phyloP scores from a whole-genome alignment of 2,113 vertebrate genomes.

The Kobus ellipsiprymnus region DNA sequence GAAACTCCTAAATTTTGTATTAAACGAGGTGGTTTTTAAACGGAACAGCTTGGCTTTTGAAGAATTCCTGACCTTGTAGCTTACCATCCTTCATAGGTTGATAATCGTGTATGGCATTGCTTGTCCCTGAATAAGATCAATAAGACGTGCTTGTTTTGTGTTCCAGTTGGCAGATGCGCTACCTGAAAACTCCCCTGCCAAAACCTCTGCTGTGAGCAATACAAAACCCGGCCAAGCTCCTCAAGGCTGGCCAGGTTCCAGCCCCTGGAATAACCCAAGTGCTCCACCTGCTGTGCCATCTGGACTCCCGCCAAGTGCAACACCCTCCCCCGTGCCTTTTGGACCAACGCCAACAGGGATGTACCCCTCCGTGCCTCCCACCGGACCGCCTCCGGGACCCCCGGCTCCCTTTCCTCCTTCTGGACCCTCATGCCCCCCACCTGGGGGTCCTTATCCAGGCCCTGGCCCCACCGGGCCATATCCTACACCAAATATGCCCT shows the following conservation, averaged over 20 bases:
- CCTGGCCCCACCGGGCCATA: constrained; percentile 82
- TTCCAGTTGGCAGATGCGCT: constrained; percentile 86
- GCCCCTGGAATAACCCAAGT: constrained; percentile 81
- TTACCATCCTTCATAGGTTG: background rate
- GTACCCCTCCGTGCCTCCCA: constrained; percentile 83
- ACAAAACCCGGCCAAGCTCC: constrained; percentile 77
- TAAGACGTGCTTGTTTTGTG: constrained; percentile 44
- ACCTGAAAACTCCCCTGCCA: constrained; percentile 81
- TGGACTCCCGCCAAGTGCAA: constrained; percentile 78
- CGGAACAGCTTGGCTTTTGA: background rate
- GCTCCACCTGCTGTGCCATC: constrained; percentile 78
- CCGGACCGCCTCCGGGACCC: constrained; percentile 81
- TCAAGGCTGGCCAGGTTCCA: constrained; percentile 78
- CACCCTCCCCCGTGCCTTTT: constrained; percentile 80
- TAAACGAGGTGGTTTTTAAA: constrained; percentile 10
- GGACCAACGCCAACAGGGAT: constrained; percentile 83
- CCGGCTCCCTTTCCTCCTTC: constrained; percentile 83
- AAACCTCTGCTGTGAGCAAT: constrained; percentile 81
- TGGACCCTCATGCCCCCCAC: constrained; percentile 80
- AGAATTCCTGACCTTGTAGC: background rate
- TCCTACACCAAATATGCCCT: constrained; percentile 83
- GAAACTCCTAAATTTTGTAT: background rate
- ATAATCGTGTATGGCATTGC: background rate
- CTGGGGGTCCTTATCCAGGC: constrained; percentile 80
- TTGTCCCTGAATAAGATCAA: background rate